Percentiles rank a stretch among this genome's conserved stretches.
These are phyloP conservation scores for Dunckerocampus dactyliophorus DNA, from an alignment of 2,113 vertebrate genomes.

Conservation along the genomic window DNA sequence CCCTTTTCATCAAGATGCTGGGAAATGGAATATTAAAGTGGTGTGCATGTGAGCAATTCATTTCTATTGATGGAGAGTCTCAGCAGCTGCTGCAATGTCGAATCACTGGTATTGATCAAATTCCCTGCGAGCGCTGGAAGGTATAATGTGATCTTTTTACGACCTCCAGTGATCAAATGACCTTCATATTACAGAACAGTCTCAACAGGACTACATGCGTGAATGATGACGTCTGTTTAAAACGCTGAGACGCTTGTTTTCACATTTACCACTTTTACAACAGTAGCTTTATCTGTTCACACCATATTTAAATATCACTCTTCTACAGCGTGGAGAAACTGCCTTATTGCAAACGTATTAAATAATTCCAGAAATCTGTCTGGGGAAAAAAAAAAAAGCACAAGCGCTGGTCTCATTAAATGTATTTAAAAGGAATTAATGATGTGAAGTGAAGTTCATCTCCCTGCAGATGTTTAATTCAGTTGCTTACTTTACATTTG, in stretches of 20 bases:
- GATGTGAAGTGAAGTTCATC: too few species aligned
- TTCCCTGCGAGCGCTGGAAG: not conserved
- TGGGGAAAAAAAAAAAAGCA: too few species aligned
- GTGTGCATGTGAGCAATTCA: not conserved
- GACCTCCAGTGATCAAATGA: slow-evolving; percentile 2
- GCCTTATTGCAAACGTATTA: too few species aligned
- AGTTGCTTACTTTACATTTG: too few species aligned
- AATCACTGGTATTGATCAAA: slow-evolving; percentile 24
- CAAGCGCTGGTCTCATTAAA: too few species aligned
- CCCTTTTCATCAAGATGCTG: slow-evolving; percentile 3
- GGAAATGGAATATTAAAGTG: slow-evolving; percentile 16
- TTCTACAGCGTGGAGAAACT: too few species aligned
- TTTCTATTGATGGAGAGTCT: slow-evolving; percentile 5
- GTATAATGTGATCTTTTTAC: slow-evolving; percentile 10
- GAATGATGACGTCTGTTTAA: not conserved
- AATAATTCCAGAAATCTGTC: too few species aligned
- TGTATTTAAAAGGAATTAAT: too few species aligned
- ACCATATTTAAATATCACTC: too few species aligned
- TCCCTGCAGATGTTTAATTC: too few species aligned
- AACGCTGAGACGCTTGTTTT: not conserved
- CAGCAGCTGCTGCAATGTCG: slow-evolving; percentile 7
- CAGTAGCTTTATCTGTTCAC: too few species aligned
- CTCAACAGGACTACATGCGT: not conserved
- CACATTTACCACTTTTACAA: not conserved
- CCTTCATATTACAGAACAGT: not conserved